These are phyloP conservation scores for Eurytoma californica DNA, from an alignment of 2,888 invertebrate genomes.

Conservation along the genomic window DNA sequence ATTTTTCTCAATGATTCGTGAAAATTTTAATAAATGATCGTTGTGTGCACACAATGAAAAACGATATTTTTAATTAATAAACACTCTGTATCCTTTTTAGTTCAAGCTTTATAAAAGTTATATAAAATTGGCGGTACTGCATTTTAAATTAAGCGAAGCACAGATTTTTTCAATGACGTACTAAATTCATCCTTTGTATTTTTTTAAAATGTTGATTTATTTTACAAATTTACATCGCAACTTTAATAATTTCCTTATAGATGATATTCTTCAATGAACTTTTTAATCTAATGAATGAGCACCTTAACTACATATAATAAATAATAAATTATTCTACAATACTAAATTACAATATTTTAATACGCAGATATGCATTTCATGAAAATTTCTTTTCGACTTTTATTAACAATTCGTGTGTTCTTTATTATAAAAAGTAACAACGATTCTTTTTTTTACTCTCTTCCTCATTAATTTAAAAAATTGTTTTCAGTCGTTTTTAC, in stretches of 20 bases:
- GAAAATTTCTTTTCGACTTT: not conserved
- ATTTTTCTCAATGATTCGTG: not conserved
- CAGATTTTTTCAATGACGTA: too few relatives aligned
- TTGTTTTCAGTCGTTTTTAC: not conserved
- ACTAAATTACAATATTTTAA: slow-evolving; percentile 12
- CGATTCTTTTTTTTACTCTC: not conserved
- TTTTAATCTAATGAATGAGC: slow-evolving; percentile 16
- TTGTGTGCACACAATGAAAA: too few relatives aligned
- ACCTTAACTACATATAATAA: slow-evolving; percentile 16
- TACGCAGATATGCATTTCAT: not conserved
- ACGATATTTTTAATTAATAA: not conserved
- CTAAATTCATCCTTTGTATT: too few relatives aligned
- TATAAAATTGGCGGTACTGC: too few relatives aligned
- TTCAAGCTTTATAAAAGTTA: too few relatives aligned
- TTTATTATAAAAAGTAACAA: slow-evolving; percentile 20
- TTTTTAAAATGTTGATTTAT: slow-evolving; percentile 29
- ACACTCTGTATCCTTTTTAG: too few relatives aligned
- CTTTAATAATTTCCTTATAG: not conserved
- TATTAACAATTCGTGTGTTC: not conserved
- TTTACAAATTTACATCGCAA: slow-evolving; percentile 39
- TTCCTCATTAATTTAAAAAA: too few relatives aligned
- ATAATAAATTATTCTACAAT: slow-evolving; percentile 25
- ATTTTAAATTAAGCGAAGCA: too few relatives aligned
- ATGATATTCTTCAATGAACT: slow-evolving; percentile 18
- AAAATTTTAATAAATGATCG: slow-evolving; percentile 5